Conservation (phyloP, 2,797 vertebrate species). For the Typhlichthys eigenmanni region DNA sequence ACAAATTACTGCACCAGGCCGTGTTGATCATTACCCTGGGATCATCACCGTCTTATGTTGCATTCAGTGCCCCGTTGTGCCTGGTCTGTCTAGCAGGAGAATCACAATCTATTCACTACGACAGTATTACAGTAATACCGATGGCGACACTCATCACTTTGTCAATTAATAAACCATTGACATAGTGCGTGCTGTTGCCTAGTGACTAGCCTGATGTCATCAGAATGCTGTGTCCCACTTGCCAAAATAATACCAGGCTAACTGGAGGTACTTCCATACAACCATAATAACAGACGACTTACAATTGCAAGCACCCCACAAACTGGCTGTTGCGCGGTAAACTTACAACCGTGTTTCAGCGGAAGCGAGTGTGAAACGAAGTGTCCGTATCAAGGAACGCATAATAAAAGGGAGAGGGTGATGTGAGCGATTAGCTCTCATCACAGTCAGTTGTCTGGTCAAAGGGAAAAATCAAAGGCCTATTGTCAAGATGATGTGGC, state of each 20-base stretch:
- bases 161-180: constrained; percentile 61
- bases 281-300: constrained; percentile 19
- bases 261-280: constrained; percentile 54
- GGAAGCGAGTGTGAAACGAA: neutral
- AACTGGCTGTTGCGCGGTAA: constrained; percentile 28
- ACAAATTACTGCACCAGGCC: constrained; percentile 11
- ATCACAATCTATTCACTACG: constrained; percentile 51
- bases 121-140: constrained; percentile 36
- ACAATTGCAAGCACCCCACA: constrained; percentile 4
- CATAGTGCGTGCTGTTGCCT: constrained; percentile 38
- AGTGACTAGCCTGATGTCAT: constrained; percentile 34
- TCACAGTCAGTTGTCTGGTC: constrained; percentile 36
- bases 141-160: constrained; percentile 28
- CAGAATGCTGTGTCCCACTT: constrained; percentile 52
- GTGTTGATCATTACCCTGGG: constrained; percentile 14
- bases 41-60: constrained; percentile 32
- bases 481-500: constrained; percentile 50
- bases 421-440: constrained; percentile 53
- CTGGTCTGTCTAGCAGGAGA: constrained; percentile 26
- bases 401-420: constrained; percentile 38
- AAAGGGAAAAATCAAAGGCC: constrained; percentile 59
- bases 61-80: constrained; percentile 12
- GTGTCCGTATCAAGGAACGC: constrained; percentile 21
- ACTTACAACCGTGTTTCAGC: constrained; percentile 9
- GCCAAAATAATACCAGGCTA: constrained; percentile 58